A percentile compares a stretch with the other conserved stretches of the same genome.
Conservation (phyloP, 2,797 vertebrate genomes). For the Myotis planiceps region DNA sequence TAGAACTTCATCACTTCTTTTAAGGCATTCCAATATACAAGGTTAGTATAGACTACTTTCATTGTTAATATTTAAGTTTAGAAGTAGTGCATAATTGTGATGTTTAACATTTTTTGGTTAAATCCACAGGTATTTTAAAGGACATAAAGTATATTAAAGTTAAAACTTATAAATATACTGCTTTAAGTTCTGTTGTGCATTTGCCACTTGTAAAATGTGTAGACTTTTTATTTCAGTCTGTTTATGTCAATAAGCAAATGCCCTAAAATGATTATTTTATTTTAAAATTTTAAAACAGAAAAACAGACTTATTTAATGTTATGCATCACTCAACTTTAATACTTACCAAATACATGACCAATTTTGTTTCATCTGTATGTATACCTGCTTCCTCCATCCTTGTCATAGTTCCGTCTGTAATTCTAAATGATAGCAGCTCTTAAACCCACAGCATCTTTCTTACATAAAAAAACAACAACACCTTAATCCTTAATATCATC, state of each 20-base stretch:
- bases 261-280: background rate
- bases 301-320: background rate
- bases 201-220: background rate
- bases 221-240: background rate
- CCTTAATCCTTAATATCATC: background rate
- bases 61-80: conserved; percentile 24
- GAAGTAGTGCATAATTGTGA: background rate
- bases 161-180: conserved; percentile 25
- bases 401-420: background rate
- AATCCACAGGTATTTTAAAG: background rate
- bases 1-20: background rate
- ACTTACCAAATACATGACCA: background rate
- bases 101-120: conserved; percentile 14
- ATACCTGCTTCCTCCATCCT: background rate
- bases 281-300: conserved; percentile 15
- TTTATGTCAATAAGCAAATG: background rate
- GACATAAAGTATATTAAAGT: conserved; percentile 3
- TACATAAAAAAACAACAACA: background rate
- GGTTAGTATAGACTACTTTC: conserved; percentile 29
- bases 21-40: background rate
- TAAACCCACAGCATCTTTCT: background rate
- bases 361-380: background rate
- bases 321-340: background rate
- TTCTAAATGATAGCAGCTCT: background rate
- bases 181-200: background rate